These are phyloP conservation scores for Corythornis leucogaster DNA, from an alignment of 2,797 vertebrate genomes.

Conservation along the genomic window DNA sequence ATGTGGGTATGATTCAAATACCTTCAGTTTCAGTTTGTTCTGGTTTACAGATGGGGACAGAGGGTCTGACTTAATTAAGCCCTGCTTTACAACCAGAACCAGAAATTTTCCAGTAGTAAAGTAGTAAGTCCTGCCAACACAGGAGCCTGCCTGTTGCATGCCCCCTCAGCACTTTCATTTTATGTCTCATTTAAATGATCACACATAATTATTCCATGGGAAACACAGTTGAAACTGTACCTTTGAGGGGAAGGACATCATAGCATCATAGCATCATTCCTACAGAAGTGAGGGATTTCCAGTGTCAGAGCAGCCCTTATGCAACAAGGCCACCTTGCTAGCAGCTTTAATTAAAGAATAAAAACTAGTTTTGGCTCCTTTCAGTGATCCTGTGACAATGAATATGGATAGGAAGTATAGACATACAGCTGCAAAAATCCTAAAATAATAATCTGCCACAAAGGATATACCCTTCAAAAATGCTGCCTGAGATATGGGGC, in stretches of 20 bases:
- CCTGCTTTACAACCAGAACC: background rate
- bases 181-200: background rate
- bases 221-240: accelerated
- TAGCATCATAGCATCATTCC: background rate
- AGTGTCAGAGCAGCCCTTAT: accelerated
- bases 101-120: background rate
- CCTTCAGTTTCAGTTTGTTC: background rate
- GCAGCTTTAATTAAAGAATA: background rate
- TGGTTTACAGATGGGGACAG: background rate
- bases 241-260: background rate
- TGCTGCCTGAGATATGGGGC: background rate
- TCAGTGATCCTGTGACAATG: background rate
- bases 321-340: background rate
- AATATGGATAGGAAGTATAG: accelerated
- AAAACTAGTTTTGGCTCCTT: background rate
- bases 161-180: background rate
- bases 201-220: background rate
- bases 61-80: background rate
- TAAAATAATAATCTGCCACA: background rate
- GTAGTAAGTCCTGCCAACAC: background rate
- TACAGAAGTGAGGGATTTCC: background rate
- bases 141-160: background rate
- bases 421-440: accelerated
- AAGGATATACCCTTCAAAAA: background rate
- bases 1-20: background rate